Conservation (phyloP, 2,113 vertebrate species). For the Rousettus leschenaultii region DNA sequence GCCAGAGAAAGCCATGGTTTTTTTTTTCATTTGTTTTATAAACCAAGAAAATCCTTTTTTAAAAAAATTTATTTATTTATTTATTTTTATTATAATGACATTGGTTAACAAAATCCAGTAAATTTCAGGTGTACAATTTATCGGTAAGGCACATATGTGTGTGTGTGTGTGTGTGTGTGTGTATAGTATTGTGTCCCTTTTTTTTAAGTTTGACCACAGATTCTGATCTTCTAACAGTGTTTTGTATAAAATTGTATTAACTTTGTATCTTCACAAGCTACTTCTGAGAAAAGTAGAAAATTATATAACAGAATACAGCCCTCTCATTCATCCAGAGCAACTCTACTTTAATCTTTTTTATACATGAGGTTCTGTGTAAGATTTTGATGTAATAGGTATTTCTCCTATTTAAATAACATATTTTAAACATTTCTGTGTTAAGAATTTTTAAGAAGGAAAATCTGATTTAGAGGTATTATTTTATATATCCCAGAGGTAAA, state of each 20-base stretch:
- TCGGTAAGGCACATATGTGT: too few species aligned
- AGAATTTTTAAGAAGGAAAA: neutral
- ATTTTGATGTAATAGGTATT: neutral
- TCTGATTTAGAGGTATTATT: neutral
- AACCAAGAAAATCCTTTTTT: neutral
- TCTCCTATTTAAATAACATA: neutral
- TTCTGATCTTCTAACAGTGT: neutral
- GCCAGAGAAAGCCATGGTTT: neutral
- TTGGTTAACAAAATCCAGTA: too few species aligned
- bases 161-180: too few species aligned
- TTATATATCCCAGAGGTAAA: neutral
- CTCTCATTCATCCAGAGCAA: neutral
- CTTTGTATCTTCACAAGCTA: neutral
- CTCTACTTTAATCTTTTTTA: neutral
- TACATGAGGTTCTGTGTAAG: neutral
- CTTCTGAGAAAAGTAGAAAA: constrained; percentile 8
- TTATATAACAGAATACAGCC: neutral
- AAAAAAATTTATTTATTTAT: too few species aligned
- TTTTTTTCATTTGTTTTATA: neutral
- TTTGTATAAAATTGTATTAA: neutral
- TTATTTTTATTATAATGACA: too few species aligned
- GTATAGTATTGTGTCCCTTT: too few species aligned
- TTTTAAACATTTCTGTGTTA: neutral
- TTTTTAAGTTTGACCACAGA: neutral
- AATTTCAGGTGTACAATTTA: too few species aligned